Base-by-base conservation (phyloP, 1,140 invertebrate species). In the Scylla paramamosain region DNA sequence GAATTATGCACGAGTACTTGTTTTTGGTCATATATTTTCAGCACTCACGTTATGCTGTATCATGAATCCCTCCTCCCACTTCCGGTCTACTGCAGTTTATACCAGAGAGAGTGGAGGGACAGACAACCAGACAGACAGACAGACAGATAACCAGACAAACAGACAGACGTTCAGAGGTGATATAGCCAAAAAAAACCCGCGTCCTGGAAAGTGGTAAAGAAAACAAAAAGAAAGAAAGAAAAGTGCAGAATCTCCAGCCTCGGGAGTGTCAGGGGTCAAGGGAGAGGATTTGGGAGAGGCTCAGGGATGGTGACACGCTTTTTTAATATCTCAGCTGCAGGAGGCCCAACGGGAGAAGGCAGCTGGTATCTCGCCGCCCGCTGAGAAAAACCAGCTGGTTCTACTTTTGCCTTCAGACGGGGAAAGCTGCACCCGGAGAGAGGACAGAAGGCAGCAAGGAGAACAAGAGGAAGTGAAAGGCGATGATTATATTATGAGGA, bases 271-370 rank as follows among this genome's bases (percentile, higher is more conserved):
- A 14, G 16, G 52, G 52, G 52, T 59, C 52, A 59, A 59, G 52
- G 52, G 16, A 59, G 52, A 59, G 52, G 52, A n/a, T 77, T n/a
- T n/a, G 67, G n/a, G 67, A 77, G 25, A n/a, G 67, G 67, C 67
- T 77, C 67, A 77, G 67, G 67, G 67, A 8, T 3, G 67, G 67
- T 20, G 25, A 77, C 67, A 77, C 67, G 25, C 20, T 77, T 77
- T 77, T 77, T 77, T 77, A 77, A n/a, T 77, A 77, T 77, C 67
- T n/a, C 67, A 77, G 67, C 20, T 77, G 67, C 20, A 77, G 67
- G 67, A 77, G 67, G 67, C 20, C 20, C 20, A 8, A 20, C 20
- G n/a, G 67, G 67, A n/a, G 25, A 20, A n/a, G 20, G 8, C 16
- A 25, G 25, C 20, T n/a, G 16, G 67, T 77, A 20, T n/a, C n/a